Conservation (phyloP, 2,797 vertebrate species). For the Smutsia temminckii region DNA sequence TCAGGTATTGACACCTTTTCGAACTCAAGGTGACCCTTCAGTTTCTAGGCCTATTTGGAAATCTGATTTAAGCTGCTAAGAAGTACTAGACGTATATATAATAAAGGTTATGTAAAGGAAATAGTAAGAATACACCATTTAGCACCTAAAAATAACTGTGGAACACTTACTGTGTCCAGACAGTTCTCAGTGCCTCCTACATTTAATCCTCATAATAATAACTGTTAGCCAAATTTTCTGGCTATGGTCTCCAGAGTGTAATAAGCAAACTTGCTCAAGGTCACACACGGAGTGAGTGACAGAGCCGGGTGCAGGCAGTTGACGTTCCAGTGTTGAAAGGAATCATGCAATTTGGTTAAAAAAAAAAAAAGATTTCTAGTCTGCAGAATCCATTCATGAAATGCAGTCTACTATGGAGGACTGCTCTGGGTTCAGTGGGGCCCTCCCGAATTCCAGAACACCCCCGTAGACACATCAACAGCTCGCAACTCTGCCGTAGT, state of each 20-base stretch:
- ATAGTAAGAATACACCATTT: background rate
- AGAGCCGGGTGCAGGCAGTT: background rate
- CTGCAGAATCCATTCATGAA: background rate
- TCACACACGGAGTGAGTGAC: background rate
- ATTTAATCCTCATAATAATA: background rate
- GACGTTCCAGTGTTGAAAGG: background rate
- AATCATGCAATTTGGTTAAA: background rate
- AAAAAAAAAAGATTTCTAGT: background rate
- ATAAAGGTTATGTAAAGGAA: background rate
- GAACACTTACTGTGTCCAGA: background rate
- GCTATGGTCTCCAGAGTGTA: background rate
- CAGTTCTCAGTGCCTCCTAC: background rate
- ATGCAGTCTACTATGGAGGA: background rate
- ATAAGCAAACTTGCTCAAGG: background rate
- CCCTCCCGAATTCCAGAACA: background rate
- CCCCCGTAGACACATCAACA: background rate
- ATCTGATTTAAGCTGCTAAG: constrained; percentile 15
- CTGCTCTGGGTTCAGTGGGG: background rate
- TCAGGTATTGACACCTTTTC: background rate
- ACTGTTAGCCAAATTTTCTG: background rate
- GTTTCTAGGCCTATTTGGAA: constrained; percentile 54
- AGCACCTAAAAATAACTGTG: background rate
- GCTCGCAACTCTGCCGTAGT: background rate
- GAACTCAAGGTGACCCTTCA: background rate
- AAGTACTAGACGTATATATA: background rate